phyloP scores from a whole-genome alignment of 1,140 invertebrate genomes.

The Macrocentrus cingulum region DNA sequence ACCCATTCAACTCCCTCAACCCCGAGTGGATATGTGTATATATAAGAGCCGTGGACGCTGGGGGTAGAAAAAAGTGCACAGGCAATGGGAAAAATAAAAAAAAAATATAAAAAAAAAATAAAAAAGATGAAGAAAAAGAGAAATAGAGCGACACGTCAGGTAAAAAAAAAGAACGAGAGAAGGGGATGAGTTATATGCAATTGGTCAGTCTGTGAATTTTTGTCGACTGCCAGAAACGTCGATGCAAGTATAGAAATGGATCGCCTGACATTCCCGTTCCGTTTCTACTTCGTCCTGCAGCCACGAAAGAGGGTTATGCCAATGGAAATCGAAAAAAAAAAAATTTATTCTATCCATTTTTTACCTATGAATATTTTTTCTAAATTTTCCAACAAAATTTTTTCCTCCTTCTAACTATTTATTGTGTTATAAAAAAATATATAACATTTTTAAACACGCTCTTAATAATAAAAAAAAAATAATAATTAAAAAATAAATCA shows the following conservation, averaged over 20 bases:
- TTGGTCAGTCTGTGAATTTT: slow-evolving; percentile 53
- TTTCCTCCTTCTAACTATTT: too few species aligned
- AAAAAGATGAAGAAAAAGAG: slow-evolving; percentile 8
- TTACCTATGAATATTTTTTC: too few species aligned
- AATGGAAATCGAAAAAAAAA: too few species aligned
- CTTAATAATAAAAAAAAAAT: too few species aligned
- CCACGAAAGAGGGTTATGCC: too few species aligned
- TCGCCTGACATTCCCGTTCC: neutral
- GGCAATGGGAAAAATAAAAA: neutral
- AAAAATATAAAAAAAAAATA: slow-evolving; percentile 4
- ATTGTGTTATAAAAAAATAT: too few species aligned
- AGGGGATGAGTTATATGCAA: slow-evolving; percentile 50
- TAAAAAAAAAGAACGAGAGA: slow-evolving; percentile 29
- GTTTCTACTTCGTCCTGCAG: too few species aligned
- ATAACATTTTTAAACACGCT: too few species aligned
- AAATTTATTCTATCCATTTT: too few species aligned
- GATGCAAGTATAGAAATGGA: slow-evolving; percentile 11
- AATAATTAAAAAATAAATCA: too few species aligned
- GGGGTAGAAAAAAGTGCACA: too few species aligned
- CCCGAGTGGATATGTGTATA: slow-evolving; percentile 1
- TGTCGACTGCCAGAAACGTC: slow-evolving; percentile 24
- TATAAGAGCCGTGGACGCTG: neutral
- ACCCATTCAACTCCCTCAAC: neutral
- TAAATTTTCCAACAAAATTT: too few species aligned
- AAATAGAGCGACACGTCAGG: slow-evolving; percentile 10